A percentile compares a stretch with the other conserved stretches of the same genome.
Conservation (phyloP, 1,140 invertebrate genomes). For the Bombus picipes region DNA sequence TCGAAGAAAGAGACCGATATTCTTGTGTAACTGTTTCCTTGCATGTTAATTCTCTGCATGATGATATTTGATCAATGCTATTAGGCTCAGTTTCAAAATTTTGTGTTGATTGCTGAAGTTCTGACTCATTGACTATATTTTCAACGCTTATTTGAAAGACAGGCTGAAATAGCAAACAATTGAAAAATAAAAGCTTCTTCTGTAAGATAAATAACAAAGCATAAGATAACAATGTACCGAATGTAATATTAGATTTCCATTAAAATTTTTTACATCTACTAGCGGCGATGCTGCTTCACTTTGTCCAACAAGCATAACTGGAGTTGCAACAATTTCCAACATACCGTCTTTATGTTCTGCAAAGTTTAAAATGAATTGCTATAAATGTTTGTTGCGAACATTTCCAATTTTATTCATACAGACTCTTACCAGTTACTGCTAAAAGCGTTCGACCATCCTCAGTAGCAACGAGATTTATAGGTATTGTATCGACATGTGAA, state of each 20-base stretch:
- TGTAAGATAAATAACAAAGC: background rate
- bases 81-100: constrained; percentile 13
- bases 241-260: constrained; percentile 57
- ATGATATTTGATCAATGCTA: background rate
- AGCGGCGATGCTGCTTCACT: constrained; percentile 47
- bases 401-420: background rate
- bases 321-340: constrained; percentile 70
- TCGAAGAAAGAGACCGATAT: background rate
- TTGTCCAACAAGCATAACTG: constrained; percentile 67
- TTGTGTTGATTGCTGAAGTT: constrained; percentile 43
- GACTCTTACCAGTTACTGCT: constrained; percentile 68
- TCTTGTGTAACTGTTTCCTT: background rate
- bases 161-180: constrained; percentile 55
- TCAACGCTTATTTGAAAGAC: constrained; percentile 69
- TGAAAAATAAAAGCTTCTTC: background rate
- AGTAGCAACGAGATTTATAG: constrained; percentile 73
- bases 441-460: constrained; percentile 74
- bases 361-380: constrained; percentile 2
- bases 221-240: constrained; percentile 37
- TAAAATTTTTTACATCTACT: constrained; percentile 52
- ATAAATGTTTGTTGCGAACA: background rate
- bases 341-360: constrained; percentile 71
- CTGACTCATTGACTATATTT: constrained; percentile 13
- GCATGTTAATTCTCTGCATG: background rate
- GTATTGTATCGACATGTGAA: constrained; percentile 56